Base-by-base conservation (phyloP, 2,113 vertebrate species). In the Campylorhamphus procurvoides region DNA sequence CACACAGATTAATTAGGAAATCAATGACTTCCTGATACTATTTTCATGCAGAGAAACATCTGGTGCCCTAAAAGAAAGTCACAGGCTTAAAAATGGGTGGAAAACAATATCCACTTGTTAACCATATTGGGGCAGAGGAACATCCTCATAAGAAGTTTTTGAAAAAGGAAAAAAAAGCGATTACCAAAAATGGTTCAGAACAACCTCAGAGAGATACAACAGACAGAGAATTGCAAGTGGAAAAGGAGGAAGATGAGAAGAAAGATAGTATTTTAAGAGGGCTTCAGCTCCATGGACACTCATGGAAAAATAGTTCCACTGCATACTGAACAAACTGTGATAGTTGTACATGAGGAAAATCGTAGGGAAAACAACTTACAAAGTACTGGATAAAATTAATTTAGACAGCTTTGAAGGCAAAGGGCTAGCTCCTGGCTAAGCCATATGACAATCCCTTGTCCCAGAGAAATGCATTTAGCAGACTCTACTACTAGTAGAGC, bases 21-120 rank as follows among this genome's bases (percentile, higher is more conserved):
- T 71, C 63, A 88, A 25, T 0, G 8, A 56, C 67, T 78, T 95
- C 74, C 68, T 8, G 10, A 83, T 55, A 71, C 27, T 83, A 9
- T 84, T 93, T 80, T 63, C 59, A 66, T 66, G 50, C 67, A 71
- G 72, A 77, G 82, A 77, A 93, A 90, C 67, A 95, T 63, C 75
- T 91, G 84, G 63, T 44, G 20, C 37, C 62, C 69, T 92, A 74
- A 77, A 82, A 75, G 3, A 67, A 22, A 69, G 59, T 53, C 37
- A 59, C 4, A 62, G 42, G n/a, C 63, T 85, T 87, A 69, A 87
- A 89, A 84, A 6, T 13, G 87, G 31, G n/a, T 52, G 39, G 40
- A 78, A 92, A 86, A 3, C 13, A 60, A 18, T 13, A 40, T 29
- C 35, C 14, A 15, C 12, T 69, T 89, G 58, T 72, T 84, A 69